phyloP scores from a whole-genome alignment of 2,888 invertebrate genomes.

The Chloroclystis v-ata region DNA sequence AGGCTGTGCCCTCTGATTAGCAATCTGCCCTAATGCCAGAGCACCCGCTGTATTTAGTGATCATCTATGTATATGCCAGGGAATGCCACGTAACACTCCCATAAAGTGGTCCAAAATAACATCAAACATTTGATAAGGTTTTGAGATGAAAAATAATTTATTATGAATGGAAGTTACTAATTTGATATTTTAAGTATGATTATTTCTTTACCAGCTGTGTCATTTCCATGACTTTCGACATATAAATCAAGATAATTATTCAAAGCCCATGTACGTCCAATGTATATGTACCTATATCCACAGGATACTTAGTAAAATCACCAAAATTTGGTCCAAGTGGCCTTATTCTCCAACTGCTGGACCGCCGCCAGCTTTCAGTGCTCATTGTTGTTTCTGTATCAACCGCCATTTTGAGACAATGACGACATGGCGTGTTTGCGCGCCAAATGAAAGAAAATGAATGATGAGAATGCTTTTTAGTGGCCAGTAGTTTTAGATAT shows the following conservation, averaged over 20 bases:
- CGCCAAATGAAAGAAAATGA: conserved; percentile 26
- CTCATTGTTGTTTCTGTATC: conserved; percentile 27
- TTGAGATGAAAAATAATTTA: too few species aligned
- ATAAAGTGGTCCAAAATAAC: too few species aligned
- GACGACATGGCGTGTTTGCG: conserved; percentile 38
- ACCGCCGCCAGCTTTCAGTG: conserved; percentile 33
- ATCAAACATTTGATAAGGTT: too few species aligned
- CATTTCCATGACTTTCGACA: too few species aligned
- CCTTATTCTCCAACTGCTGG: conserved; percentile 40
- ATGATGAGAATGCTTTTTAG: neutral
- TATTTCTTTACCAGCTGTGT: too few species aligned
- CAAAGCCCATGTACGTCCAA: neutral
- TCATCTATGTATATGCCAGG: conserved; percentile 7
- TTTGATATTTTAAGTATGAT: too few species aligned
- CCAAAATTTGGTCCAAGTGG: conserved; percentile 26
- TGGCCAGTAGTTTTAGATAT: neutral
- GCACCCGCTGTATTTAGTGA: neutral
- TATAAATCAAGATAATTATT: too few species aligned
- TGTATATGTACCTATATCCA: conserved; percentile 22
- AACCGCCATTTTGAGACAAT: conserved; percentile 38
- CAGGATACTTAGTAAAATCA: conserved; percentile 30
- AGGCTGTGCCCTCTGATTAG: conserved; percentile 27
- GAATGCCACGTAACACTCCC: too few species aligned
- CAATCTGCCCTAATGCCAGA: conserved; percentile 9
- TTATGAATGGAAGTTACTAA: too few species aligned